A percentile compares a stretch with the other conserved stretches of the same genome.
These are phyloP conservation scores for Stegastes partitus DNA, from an alignment of 2,113 vertebrate species.

Conservation along the genomic window DNA sequence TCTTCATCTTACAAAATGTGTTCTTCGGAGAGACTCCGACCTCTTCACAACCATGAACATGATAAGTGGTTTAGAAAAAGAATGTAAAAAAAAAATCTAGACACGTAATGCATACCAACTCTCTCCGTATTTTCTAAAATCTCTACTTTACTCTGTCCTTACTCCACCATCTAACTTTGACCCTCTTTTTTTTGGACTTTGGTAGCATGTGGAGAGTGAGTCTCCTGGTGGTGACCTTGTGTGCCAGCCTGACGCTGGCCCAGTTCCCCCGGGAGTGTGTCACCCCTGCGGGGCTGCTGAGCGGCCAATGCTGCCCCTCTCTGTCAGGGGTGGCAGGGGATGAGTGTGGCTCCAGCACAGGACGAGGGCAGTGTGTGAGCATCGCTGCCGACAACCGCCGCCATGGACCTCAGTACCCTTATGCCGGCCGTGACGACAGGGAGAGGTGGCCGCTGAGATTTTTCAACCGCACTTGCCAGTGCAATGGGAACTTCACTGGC, in stretches of 20 bases:
- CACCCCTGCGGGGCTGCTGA: conserved; percentile 83
- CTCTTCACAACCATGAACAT: conserved; percentile 6
- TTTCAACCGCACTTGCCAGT: conserved; percentile 93
- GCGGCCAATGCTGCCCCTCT: conserved; percentile 91
- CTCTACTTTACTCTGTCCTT: not conserved
- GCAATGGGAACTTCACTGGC: conserved; percentile 91
- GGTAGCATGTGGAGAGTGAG: conserved; percentile 60
- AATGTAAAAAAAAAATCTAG: conserved; percentile 23
- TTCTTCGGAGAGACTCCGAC: not conserved
- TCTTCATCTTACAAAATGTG: conserved; percentile 9
- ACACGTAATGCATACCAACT: not conserved
- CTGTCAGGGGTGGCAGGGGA: conserved; percentile 85
- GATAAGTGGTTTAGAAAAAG: conserved; percentile 44
- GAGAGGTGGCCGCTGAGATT: conserved; percentile 94
- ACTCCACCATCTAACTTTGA: conserved; percentile 4
- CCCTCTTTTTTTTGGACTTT: conserved; percentile 9
- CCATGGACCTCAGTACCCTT: conserved; percentile 92
- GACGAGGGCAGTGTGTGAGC: conserved; percentile 88
- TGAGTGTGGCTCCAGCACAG: conserved; percentile 87
- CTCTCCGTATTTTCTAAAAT: conserved; percentile 7
- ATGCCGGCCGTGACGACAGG: conserved; percentile 92
- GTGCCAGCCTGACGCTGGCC: conserved; percentile 66
- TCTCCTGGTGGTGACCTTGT: conserved; percentile 56
- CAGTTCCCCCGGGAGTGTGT: conserved; percentile 93
- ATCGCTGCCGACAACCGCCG: conserved; percentile 86